A percentile compares a stretch with the other conserved stretches of the same genome.
These are phyloP conservation scores for Mobula hypostoma DNA, from an alignment of 2,113 vertebrate species.

Conservation along the genomic window DNA sequence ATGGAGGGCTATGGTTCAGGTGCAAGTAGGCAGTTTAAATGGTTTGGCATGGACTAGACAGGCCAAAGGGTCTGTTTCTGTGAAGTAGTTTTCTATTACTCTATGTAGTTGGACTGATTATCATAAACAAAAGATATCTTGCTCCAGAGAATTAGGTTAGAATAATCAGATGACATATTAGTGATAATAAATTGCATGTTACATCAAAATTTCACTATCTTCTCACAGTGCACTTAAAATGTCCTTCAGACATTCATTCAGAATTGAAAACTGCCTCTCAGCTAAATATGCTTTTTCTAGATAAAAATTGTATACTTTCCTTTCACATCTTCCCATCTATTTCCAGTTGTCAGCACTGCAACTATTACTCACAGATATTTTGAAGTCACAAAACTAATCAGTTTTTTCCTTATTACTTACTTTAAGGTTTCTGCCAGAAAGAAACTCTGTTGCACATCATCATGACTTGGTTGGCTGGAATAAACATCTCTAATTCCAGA, in stretches of 20 bases:
- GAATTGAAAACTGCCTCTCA: not conserved
- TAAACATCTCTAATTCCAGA: slow-evolving; percentile 90
- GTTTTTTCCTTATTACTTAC: slow-evolving; percentile 55
- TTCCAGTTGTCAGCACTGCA: not conserved
- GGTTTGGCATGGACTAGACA: too few species aligned
- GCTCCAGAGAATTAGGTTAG: not conserved
- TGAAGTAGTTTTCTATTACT: too few species aligned
- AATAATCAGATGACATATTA: slow-evolving; percentile 10
- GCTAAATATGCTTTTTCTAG: not conserved
- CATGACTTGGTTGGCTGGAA: slow-evolving; percentile 64
- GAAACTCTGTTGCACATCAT: slow-evolving; percentile 96
- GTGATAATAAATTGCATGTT: not conserved
- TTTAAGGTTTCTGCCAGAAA: slow-evolving; percentile 93
- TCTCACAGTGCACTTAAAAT: not conserved
- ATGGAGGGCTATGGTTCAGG: too few species aligned
- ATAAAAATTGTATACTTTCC: not conserved
- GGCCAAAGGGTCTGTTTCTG: too few species aligned
- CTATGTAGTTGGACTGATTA: not conserved
- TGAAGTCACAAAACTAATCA: not conserved
- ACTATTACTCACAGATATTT: not conserved
- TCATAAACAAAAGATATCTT: not conserved
- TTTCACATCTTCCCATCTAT: not conserved
- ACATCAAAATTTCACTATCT: not conserved
- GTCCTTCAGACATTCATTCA: not conserved
- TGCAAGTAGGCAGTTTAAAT: too few species aligned